Base-by-base conservation (phyloP, 2,113 vertebrate genomes). In the Rhizomys pruinosus region DNA sequence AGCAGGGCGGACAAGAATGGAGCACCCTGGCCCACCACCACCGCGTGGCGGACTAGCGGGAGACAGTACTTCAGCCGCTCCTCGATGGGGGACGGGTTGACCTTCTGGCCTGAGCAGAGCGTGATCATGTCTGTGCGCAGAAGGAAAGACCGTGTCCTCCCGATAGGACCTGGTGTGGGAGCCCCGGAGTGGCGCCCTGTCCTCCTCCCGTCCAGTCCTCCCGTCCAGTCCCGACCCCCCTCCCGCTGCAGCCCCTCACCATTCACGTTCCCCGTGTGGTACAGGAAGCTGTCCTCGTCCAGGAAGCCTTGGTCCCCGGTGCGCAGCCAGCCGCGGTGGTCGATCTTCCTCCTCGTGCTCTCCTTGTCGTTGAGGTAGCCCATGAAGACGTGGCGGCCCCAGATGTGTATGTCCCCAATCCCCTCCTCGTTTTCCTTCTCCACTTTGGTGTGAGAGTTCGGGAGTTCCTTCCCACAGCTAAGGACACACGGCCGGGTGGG, bases 1-100 rank as follows among this genome's bases (percentile, higher is more conserved):
- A 99, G 98, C 52, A 99, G 98, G 97, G 99, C 99, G 0, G 99
- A 97, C 6, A 99, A 98, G 95, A 99, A 99, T 19, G 99, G 99
- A 66, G 97, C 98, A 96, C 98, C 99, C 98, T 99, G 99, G 84
- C 99, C 99, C 32, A 99, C 98, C 96, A 99, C 61, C 99, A 99
- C 98, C 13, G 98, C 98, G 0, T 99, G 99, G 94, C 98, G 99
- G 42, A 99, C 97, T 13, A 99, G 97, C 11, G 99, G 99, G 61
- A 99, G 11, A 0, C 98, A 96, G 0, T 96, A 98, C 94, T 99
- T 99, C 25, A 99, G 97, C 0, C 98, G 98, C 0, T 99, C 98
- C 97, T 99, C 99, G 0, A 98, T 99, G 0, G 99, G 99, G 69
- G 98, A 96, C 0, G 99, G 99, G 37, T 99, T 99, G 61, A 99